These are phyloP conservation scores for Ditylenchus weischeri DNA, from an alignment of 2,888 invertebrate species.

Conservation along the genomic window DNA sequence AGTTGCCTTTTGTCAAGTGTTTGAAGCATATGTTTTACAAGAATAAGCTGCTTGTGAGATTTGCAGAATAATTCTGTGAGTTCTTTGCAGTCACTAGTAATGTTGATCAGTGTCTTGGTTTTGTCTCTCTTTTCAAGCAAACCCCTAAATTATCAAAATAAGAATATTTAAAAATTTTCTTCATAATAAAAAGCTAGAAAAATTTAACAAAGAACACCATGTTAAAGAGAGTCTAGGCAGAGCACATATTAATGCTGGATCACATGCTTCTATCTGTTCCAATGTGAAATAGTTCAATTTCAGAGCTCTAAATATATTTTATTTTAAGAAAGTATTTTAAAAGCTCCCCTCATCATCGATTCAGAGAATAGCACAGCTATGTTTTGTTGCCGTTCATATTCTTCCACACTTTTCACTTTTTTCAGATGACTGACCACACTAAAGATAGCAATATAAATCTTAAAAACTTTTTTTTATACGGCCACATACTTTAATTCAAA, in stretches of 20 bases:
- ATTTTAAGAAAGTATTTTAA: background rate
- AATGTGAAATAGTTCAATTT: background rate
- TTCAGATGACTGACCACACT: background rate
- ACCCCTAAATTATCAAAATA: no score
- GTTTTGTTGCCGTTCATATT: conserved; percentile 1
- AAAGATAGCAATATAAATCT: background rate
- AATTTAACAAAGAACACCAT: background rate
- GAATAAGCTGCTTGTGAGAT: no score
- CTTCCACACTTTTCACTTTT: background rate
- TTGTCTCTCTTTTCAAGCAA: no score
- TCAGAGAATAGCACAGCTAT: conserved; percentile 4
- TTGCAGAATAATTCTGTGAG: no score
- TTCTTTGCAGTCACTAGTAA: no score
- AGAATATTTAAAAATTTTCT: no score
- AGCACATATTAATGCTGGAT: background rate
- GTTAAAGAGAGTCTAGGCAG: conserved; percentile 1
- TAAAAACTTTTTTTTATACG: background rate
- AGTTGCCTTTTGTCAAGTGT: no score
- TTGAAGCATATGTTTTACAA: no score
- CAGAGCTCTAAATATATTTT: background rate
- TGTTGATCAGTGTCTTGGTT: no score
- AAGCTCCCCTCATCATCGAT: background rate
- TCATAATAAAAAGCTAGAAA: no score
- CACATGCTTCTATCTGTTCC: background rate
- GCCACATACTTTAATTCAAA: background rate